Base-by-base conservation (phyloP, 2,113 vertebrate genomes). In the Tamias sibiricus region DNA sequence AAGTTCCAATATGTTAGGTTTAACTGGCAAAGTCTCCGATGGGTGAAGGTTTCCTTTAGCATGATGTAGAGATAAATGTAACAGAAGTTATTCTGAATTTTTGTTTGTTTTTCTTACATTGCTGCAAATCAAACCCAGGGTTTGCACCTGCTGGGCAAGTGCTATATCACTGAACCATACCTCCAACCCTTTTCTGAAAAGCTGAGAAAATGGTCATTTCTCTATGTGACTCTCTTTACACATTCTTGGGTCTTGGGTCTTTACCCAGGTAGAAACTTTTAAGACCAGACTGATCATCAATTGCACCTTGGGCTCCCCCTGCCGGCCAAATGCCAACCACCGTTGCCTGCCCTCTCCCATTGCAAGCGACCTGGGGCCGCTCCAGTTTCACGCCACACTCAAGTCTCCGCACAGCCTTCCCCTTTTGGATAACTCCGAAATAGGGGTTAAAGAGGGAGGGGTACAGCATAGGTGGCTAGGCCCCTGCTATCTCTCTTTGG, bases 361-460 rank as follows among this genome's bases (percentile, higher is more conserved):
- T 1, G 1, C 4, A 26, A n/a, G 19, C 49, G 35, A 35, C 69
- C 13, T 32, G 44, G 1, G 22, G 13, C 1, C 1, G 9, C 19
- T 30, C 16, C 26, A 62, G 3, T 2, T 59, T 10, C 57, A 57
- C 35, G 85, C 59, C 12, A 28, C 52, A 24, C 44, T 69, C 52
- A 6, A 81, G 30, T 91, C 30, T 16, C 69, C 62, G 66, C 14
- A 62, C 24, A 84, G 59, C 16, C 24, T 83, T 84, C n/a, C n/a
- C 80, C 66, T 66, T 49, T 32, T 49, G 74, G 72, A 28, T 26
- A 42, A 42, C 42, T 47, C 11, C 2, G 72, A 83, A 86, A 26
- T 44, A 66, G 68, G 69, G 19, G n/a, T 72, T 76, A 75, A 68
- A 66, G 49, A 47, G 3, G 24, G 44, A 76, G 75, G 74, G 24